phyloP scores from a whole-genome alignment of 1,140 invertebrate genomes.

The Bombus terrestris region DNA sequence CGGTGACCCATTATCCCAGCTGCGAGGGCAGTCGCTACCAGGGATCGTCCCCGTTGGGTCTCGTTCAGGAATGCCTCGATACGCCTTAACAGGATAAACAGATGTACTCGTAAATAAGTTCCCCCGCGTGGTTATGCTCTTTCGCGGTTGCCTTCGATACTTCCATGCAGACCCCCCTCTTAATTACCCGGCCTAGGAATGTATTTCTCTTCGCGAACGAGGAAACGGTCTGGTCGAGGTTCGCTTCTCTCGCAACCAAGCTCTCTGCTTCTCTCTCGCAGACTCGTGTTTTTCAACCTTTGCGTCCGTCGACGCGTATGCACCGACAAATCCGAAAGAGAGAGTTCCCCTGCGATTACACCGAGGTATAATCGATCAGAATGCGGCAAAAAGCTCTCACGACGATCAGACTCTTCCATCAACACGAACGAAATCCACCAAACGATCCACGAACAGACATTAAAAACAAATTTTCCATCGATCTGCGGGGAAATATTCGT shows the following conservation, averaged over 20 bases:
- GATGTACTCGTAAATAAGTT: conserved; percentile 62
- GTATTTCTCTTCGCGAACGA: conserved; percentile 24
- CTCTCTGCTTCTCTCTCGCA: neutral
- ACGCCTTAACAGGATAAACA: conserved; percentile 59
- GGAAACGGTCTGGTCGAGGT: conserved; percentile 9
- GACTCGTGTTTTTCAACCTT: conserved; percentile 10
- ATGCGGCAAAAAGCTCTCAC: neutral
- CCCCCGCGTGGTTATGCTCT: conserved; percentile 28
- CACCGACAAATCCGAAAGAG: neutral
- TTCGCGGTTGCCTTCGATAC: conserved; percentile 32
- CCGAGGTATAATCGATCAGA: neutral
- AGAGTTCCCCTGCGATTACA: neutral
- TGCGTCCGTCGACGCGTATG: neutral
- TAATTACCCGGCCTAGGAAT: conserved; percentile 33
- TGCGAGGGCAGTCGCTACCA: conserved; percentile 58
- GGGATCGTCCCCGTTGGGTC: conserved; percentile 41
- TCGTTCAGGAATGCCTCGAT: conserved; percentile 51
- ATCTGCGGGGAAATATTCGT: neutral
- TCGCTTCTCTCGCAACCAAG: neutral
- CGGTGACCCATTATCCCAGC: conserved; percentile 74
- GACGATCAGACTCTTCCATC: too few relatives aligned
- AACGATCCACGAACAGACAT: neutral
- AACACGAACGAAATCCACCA: too few relatives aligned
- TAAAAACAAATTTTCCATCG: neutral
- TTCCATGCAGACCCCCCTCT: conserved; percentile 26